Evolutionary conservation across 30 jellyfish, hydroid and myxozoan species (phyloP).

Genomic region (Rhopilema esculentum): DNA sequence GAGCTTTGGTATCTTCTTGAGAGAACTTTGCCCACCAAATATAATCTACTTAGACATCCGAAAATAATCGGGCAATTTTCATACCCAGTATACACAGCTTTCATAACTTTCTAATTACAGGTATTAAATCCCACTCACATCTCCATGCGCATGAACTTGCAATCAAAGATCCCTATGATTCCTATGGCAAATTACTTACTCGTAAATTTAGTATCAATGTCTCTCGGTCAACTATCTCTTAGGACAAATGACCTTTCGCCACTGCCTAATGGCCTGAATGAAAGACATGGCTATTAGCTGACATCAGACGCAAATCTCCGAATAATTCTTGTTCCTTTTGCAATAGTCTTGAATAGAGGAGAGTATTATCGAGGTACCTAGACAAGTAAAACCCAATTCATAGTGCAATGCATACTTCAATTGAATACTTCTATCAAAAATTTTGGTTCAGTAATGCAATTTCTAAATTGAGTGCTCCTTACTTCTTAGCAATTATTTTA

Average conservation of each 20-base stretch:
- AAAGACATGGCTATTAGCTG: background rate
- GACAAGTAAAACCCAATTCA: background rate
- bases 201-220: too few species aligned
- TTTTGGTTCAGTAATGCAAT: too few species aligned
- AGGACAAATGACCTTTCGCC: background rate
- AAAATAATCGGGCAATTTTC: slow-evolving; percentile 51
- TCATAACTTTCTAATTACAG: slow-evolving; percentile 41
- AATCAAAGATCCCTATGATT: background rate
- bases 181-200: too few species aligned
- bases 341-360: background rate
- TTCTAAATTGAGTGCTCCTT: too few species aligned
- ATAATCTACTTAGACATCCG: slow-evolving; percentile 54
- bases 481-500: too few species aligned
- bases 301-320: background rate
- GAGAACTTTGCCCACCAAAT: slow-evolving; percentile 69
- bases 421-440: too few species aligned
- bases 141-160: background rate
- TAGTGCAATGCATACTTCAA: too few species aligned
- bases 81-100: slow-evolving; percentile 29
- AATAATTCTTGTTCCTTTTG: background rate
- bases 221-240: background rate
- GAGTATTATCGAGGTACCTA: background rate
- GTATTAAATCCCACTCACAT: background rate
- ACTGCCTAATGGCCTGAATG: background rate
- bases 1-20: slow-evolving; percentile 41